Base-by-base conservation (phyloP, 2,797 vertebrate genomes). In the Strix occidentalis region DNA sequence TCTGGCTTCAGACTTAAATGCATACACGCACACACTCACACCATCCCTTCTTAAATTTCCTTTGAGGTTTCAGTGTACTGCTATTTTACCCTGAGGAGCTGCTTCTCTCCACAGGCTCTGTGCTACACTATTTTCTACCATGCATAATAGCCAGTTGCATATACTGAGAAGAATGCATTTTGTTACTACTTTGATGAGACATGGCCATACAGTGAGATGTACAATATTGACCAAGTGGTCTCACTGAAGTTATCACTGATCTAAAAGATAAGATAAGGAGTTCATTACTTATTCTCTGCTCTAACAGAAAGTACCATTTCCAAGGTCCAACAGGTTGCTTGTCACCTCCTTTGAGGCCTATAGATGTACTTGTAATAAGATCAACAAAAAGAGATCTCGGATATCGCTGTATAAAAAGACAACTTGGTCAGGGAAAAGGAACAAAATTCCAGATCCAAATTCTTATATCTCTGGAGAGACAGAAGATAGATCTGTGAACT, bases 21-120 rank as follows among this genome's bases (percentile, higher is more conserved):
- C 81, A 70, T 81, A 68, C 79, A 24, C 0, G 13, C 41, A 13
- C 84, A 83, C 63, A 10, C 84, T 94, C 88, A 37, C 93, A 81
- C 65, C 25, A 43, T 26, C 91, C 83, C 89, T 84, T 95, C 95
- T 95, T 94, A 70, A 78, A 48, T 96, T 97, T 94, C 95, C 71
- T 83, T 78, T 25, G 89, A 75, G 89, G 66, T 87, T 95, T 89
- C 45, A 8, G 7, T 15, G 50, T 9, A 16, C 82, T 69, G 74
- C 63, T 85, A 1, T 63, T 84, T 69, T 76, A 41, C 68, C 87
- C 65, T 43, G 58, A 15, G 84, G 87, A 91, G 78, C 78, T 86
- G 76, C 79, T 91, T 54, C 78, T 91, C 64, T 37, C 57, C 56
- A 23, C 53, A 13, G 68, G 56, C 53, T 70, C 72, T 33, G 63